Conservation (phyloP, 2,797 vertebrate genomes). For the Poeciliopsis paucimaculata region DNA sequence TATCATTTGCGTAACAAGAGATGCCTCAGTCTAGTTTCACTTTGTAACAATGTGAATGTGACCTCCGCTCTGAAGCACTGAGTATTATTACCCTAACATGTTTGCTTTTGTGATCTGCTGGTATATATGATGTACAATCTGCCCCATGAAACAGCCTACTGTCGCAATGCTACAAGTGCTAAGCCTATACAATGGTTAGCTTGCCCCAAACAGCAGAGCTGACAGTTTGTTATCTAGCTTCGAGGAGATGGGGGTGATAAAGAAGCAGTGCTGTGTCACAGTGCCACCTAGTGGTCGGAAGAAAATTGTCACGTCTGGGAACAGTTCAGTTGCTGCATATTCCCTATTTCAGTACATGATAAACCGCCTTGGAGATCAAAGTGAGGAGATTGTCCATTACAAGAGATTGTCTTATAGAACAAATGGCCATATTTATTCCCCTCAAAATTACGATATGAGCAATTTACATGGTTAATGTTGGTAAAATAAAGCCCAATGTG, state of each 20-base stretch:
- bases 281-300: conserved; percentile 65
- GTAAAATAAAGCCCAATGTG: neutral
- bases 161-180: conserved; percentile 52
- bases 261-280: conserved; percentile 54
- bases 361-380: conserved; percentile 33
- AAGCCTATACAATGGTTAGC: conserved; percentile 43
- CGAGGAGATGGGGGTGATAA: neutral
- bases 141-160: conserved; percentile 40
- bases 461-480: neutral
- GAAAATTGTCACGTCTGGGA: conserved; percentile 16
- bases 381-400: neutral
- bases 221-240: neutral
- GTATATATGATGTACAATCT: conserved; percentile 55
- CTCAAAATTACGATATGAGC: too few species aligned
- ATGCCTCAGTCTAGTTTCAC: conserved; percentile 67
- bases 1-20: conserved; percentile 72
- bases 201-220: conserved; percentile 17
- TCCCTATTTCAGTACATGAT: neutral
- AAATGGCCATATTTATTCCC: neutral
- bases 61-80: conserved; percentile 58
- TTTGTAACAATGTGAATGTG: conserved; percentile 64
- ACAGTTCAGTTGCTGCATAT: conserved; percentile 1
- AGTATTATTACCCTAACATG: conserved; percentile 70
- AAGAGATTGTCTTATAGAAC: neutral
- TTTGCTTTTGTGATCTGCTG: conserved; percentile 72